Conservation (phyloP, 2,888 invertebrate species). For the Metacarcinus magister region DNA sequence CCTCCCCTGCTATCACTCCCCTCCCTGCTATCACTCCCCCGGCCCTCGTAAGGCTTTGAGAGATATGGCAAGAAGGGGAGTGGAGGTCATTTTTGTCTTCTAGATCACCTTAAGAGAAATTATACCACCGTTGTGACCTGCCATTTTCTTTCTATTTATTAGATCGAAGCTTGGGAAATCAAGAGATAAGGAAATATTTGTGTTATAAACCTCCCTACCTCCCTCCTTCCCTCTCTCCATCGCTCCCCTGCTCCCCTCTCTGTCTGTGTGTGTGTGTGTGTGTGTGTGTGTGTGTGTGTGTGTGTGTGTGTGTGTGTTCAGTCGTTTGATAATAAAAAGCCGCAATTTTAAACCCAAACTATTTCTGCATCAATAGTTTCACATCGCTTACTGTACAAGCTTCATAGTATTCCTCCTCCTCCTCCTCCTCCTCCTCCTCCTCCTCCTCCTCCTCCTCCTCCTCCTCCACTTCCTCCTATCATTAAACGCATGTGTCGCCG, state of each 20-base stretch:
- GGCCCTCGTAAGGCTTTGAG: neutral
- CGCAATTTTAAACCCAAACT: neutral
- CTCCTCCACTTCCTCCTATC: neutral
- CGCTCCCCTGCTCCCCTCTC: no score
- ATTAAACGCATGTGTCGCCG: neutral
- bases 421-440: constrained; percentile 6
- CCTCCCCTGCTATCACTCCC: neutral
- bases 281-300: constrained; percentile 26
- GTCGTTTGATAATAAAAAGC: neutral
- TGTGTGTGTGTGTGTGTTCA: neutral
- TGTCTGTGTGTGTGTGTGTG: neutral
- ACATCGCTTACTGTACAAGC: neutral
- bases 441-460: constrained; percentile 32
- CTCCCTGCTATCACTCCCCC: neutral
- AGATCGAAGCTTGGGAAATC: constrained; percentile 11
- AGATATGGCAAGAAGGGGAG: constrained; percentile 16
- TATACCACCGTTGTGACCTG: neutral
- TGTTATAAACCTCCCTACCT: neutral
- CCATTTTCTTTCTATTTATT: neutral
- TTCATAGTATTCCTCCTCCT: neutral
- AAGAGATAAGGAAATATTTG: neutral
- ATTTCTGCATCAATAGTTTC: neutral
- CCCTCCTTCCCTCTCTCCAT: no score
- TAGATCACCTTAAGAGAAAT: neutral
- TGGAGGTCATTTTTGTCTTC: constrained; percentile 45